These are phyloP conservation scores for Pachycephala philippinensis DNA, from an alignment of 2,113 vertebrate genomes.

Conservation along the genomic window DNA sequence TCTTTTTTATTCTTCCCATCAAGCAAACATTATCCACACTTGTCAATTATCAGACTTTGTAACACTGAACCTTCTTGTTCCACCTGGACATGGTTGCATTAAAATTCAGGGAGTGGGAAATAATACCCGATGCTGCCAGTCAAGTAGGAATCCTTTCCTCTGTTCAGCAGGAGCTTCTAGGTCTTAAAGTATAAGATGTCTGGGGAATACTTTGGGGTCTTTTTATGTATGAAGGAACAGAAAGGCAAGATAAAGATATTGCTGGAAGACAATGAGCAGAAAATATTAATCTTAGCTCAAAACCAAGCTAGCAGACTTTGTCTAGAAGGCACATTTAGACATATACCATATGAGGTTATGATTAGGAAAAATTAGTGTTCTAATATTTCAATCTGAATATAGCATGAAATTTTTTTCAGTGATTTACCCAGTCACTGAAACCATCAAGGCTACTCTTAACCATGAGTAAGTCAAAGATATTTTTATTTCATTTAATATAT, in stretches of 20 bases:
- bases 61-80: neutral
- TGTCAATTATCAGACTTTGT: slow-evolving; percentile 30
- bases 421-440: neutral
- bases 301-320: neutral
- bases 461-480: neutral
- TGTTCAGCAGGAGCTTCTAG: neutral
- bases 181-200: neutral
- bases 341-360: neutral
- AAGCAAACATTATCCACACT: neutral
- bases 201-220: neutral
- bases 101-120: slow-evolving; percentile 24
- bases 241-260: neutral
- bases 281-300: neutral
- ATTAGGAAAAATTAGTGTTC: neutral
- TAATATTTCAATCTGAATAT: neutral
- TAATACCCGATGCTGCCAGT: slow-evolving; percentile 17
- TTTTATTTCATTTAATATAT: neutral
- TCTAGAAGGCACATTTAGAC: neutral
- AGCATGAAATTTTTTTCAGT: neutral
- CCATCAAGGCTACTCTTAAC: neutral
- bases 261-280: neutral
- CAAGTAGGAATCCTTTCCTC: slow-evolving; percentile 11
- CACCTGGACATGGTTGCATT: neutral
- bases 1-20: neutral
- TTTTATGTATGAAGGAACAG: neutral